phyloP scores from a whole-genome alignment of 2,113 vertebrate species.

The Psilopogon haemacephalus region DNA sequence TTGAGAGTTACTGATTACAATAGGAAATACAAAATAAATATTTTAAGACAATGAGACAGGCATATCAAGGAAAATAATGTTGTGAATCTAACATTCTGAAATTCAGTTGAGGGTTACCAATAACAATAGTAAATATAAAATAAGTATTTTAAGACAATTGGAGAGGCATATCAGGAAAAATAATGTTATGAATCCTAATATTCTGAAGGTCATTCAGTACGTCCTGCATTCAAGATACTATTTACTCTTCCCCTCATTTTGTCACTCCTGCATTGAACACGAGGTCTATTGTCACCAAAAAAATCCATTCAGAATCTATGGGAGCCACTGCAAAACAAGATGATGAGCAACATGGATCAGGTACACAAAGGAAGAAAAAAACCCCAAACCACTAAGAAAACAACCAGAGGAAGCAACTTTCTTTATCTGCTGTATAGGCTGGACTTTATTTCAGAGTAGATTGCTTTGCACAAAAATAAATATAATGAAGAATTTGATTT shows the following conservation, averaged over 20 bases:
- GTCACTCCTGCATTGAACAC: background rate
- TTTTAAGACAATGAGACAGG: background rate
- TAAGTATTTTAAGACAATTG: background rate
- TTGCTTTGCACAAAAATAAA: background rate
- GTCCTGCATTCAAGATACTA: background rate
- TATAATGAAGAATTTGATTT: fast-evolving
- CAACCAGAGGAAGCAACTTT: background rate
- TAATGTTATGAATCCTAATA: background rate
- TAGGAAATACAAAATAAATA: background rate
- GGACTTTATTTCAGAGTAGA: background rate
- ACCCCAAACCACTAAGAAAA: fast-evolving
- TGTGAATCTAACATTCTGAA: background rate
- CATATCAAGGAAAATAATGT: background rate
- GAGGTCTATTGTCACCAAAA: background rate
- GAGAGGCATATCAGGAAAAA: background rate
- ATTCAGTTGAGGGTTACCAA: background rate
- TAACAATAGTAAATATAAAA: background rate
- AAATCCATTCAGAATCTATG: no score
- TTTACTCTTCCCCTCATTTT: background rate
- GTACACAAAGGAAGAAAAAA: no score
- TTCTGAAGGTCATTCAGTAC: background rate
- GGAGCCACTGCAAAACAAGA: background rate
- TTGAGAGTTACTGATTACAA: background rate
- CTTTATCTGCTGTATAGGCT: background rate
- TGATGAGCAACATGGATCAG: background rate